Evolutionary conservation across 2,113 vertebrate species (phyloP).

Genomic region (Camarhynchus parvulus): DNA sequence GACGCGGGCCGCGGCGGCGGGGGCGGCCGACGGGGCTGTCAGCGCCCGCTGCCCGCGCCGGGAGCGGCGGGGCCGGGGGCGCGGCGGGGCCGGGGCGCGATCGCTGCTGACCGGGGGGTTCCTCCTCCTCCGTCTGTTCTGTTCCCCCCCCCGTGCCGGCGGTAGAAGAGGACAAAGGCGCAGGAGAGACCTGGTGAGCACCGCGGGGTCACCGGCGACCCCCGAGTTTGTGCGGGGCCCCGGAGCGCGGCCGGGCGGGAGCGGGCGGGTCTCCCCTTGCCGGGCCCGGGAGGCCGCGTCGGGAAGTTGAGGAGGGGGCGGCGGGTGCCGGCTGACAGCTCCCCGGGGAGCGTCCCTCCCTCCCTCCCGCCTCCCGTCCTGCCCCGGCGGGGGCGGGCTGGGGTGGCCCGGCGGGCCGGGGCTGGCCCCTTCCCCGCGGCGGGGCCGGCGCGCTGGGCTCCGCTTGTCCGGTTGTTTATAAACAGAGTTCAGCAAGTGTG

Average conservation of each 20-base stretch:
- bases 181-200: constrained; percentile 56
- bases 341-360: not conserved
- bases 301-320: not conserved
- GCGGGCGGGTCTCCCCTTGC: not conserved
- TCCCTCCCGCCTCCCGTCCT: not conserved
- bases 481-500: not conserved
- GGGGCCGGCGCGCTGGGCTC: not conserved
- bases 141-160: not conserved
- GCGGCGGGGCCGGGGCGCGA: not conserved
- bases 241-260: not conserved
- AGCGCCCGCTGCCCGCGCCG: no score
- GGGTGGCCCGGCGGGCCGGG: not conserved
- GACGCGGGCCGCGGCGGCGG: no score
- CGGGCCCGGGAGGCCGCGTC: not conserved
- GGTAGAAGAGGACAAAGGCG: constrained; percentile 24
- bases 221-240: not conserved
- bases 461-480: not conserved
- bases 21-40: no score
- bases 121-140: not conserved
- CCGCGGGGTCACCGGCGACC: not conserved
- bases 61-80: not conserved
- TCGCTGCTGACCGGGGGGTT: not conserved
- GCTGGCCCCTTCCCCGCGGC: not conserved
- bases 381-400: not conserved
- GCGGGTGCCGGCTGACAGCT: not conserved